Evolutionary conservation across 2,888 invertebrate genomes (phyloP).

Genomic region (Volucella inanis): DNA sequence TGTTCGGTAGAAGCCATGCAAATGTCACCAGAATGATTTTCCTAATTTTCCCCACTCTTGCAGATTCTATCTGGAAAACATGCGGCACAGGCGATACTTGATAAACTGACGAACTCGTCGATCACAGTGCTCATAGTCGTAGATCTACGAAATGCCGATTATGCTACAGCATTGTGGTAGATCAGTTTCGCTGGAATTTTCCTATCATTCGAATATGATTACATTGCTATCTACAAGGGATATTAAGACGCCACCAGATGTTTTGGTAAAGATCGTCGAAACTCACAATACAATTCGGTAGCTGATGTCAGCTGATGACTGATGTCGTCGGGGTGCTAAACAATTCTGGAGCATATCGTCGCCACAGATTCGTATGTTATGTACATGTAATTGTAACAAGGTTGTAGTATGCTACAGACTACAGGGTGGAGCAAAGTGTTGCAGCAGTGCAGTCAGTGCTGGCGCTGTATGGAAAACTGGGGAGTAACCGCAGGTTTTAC

Average conservation of each 20-base stretch:
- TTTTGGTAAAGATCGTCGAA: conserved; percentile 18
- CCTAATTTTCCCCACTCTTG: conserved; percentile 59
- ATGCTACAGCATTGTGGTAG: conserved; percentile 33
- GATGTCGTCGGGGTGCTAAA: background rate
- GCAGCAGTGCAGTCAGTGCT: conserved; percentile 37
- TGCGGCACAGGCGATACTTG: background rate
- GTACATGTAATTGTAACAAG: no score
- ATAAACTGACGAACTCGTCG: no score
- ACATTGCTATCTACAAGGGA: background rate
- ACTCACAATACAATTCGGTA: conserved; percentile 18
- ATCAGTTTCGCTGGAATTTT: conserved; percentile 68
- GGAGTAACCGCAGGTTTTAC: conserved; percentile 59
- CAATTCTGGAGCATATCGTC: conserved; percentile 54
- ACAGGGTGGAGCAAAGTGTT: conserved; percentile 48
- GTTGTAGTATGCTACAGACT: no score
- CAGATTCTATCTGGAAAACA: conserved; percentile 22
- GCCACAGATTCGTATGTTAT: background rate
- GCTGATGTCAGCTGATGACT: background rate
- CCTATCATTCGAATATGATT: conserved; percentile 29
- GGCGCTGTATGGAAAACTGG: conserved; percentile 26
- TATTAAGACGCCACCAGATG: conserved; percentile 15
- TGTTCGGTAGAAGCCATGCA: conserved; percentile 63
- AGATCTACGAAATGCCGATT: no score
- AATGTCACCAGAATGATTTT: conserved; percentile 70
- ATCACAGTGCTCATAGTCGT: no score